Conservation (phyloP, 2,797 vertebrate species). For the Alauda arvensis region DNA sequence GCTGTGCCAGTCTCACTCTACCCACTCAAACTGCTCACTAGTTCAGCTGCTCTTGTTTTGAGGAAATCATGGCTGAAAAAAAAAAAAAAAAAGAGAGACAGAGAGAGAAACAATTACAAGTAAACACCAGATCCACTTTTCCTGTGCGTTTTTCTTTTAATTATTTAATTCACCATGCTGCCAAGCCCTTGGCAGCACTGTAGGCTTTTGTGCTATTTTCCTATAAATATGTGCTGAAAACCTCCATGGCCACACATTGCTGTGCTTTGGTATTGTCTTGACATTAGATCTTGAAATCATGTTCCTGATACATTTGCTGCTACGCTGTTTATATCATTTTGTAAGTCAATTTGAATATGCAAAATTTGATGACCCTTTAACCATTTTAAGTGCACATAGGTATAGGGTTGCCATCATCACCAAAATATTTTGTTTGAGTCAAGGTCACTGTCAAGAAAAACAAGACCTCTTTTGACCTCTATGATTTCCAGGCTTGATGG, state of each 20-base stretch:
- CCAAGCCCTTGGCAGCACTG: background rate
- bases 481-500: background rate
- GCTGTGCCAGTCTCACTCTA: background rate
- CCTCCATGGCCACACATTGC: accelerated
- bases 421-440: background rate
- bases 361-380: background rate
- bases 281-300: background rate
- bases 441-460: background rate
- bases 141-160: background rate
- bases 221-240: background rate
- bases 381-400: background rate
- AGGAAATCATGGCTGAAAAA: background rate
- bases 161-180: background rate
- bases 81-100: background rate
- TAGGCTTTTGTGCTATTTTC: background rate
- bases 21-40: background rate
- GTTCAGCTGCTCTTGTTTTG: background rate
- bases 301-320: background rate
- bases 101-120: background rate
- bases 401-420: background rate
- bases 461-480: background rate
- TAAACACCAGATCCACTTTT: background rate
- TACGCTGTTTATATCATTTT: background rate
- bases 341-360: background rate
- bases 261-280: background rate